These are phyloP conservation scores for Bubo blakistoni DNA, from an alignment of 2,113 vertebrate genomes.

Conservation along the genomic window DNA sequence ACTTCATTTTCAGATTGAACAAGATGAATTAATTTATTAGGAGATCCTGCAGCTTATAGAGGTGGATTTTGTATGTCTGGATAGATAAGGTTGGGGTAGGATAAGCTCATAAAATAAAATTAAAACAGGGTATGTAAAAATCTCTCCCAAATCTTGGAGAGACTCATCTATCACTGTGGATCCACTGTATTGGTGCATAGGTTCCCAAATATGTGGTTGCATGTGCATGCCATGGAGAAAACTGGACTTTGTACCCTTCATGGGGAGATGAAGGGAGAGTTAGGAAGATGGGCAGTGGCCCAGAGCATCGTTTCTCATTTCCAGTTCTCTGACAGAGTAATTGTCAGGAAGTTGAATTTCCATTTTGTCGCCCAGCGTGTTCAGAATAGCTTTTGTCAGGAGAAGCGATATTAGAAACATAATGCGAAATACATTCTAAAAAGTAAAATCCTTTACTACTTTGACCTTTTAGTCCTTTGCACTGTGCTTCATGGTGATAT, in stretches of 20 bases:
- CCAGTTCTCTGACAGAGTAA: background rate
- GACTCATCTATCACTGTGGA: fast-evolving
- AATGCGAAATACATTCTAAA: background rate
- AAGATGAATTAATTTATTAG: background rate
- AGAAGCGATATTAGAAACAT: background rate
- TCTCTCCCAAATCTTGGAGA: background rate
- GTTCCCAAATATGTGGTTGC: background rate
- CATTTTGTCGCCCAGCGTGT: background rate
- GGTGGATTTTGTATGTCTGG: background rate
- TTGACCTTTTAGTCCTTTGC: background rate
- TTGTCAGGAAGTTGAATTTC: background rate
- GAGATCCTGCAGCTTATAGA: background rate
- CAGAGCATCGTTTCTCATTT: background rate
- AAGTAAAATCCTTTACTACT: background rate
- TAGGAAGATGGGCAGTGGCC: background rate
- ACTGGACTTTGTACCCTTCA: background rate
- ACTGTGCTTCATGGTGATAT: background rate
- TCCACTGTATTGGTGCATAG: background rate
- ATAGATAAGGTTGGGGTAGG: background rate
- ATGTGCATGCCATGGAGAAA: background rate
- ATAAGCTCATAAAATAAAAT: background rate
- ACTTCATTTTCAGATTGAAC: background rate
- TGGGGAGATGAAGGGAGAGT: background rate
- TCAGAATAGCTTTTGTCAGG: background rate
- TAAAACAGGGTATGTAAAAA: background rate